Conservation (phyloP, 2,113 vertebrate genomes). For the Dipodomys merriami region DNA sequence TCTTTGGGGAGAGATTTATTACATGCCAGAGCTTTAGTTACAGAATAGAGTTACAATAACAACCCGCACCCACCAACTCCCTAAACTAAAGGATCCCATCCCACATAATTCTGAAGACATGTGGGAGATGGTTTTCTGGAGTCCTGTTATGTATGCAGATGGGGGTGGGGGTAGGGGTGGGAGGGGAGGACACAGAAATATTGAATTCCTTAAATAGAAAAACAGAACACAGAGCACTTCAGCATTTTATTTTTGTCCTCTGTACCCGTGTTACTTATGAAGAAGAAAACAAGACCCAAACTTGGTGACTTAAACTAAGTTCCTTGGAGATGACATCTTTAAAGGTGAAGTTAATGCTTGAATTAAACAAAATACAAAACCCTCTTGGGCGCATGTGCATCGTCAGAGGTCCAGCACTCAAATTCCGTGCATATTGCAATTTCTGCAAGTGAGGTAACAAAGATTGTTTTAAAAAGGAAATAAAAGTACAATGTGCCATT, state of each 20-base stretch:
- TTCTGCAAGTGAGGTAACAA: slow-evolving; percentile 26
- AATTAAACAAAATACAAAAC: background rate
- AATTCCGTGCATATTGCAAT: background rate
- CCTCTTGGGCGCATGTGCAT: background rate
- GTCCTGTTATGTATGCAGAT: background rate
- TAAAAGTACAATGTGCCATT: background rate
- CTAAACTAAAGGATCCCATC: slow-evolving; percentile 65
- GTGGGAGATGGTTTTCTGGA: slow-evolving; percentile 52
- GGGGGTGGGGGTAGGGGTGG: background rate
- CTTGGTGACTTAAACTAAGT: slow-evolving; percentile 24
- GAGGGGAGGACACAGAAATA: slow-evolving; percentile 57
- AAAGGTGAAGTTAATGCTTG: slow-evolving; percentile 44
- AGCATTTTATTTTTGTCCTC: slow-evolving; percentile 34
- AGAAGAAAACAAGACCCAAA: slow-evolving; percentile 62
- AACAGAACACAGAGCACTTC: background rate
- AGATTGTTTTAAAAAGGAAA: background rate
- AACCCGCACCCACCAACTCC: slow-evolving; percentile 66
- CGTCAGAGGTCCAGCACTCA: background rate
- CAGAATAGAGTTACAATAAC: slow-evolving; percentile 76
- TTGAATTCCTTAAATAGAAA: slow-evolving; percentile 67
- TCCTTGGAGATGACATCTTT: slow-evolving; percentile 7
- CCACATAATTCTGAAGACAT: slow-evolving; percentile 52
- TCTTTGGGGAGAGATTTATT: slow-evolving; percentile 84
- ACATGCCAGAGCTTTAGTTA: slow-evolving; percentile 81
- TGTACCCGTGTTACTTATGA: slow-evolving; percentile 36